phyloP scores from a whole-genome alignment of 2,888 invertebrate species.

The Trisateles emortualis region DNA sequence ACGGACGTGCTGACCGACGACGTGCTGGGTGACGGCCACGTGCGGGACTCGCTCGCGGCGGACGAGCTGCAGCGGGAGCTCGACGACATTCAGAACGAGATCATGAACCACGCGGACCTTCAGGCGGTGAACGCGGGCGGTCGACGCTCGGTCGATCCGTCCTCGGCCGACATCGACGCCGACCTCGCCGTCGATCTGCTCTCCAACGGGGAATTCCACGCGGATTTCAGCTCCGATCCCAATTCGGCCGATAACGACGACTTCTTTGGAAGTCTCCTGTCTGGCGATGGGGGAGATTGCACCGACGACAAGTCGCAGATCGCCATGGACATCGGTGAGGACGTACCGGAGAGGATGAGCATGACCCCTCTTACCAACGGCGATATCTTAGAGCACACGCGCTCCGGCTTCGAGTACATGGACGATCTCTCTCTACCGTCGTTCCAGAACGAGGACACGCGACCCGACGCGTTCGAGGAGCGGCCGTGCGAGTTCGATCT shows the following conservation, averaged over 20 bases:
- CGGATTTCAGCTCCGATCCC: conserved; percentile 72
- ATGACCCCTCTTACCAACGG: conserved; percentile 76
- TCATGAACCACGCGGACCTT: conserved; percentile 75
- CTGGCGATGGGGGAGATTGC: conserved; percentile 63
- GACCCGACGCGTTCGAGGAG: conserved; percentile 65
- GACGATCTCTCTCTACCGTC: conserved; percentile 79
- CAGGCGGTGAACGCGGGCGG: conserved; percentile 58
- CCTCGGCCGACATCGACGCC: conserved; percentile 64
- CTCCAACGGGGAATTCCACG: conserved; percentile 66
- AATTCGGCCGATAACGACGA: conserved; percentile 71
- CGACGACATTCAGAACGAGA: conserved; percentile 79
- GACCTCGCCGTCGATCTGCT: conserved; percentile 67
- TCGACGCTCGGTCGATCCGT: conserved; percentile 53
- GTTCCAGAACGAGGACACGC: conserved; percentile 74
- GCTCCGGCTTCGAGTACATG: conserved; percentile 78
- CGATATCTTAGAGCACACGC: conserved; percentile 74
- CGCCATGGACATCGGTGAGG: conserved; percentile 76
- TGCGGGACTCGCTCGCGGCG: conserved; percentile 71
- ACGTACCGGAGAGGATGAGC: conserved; percentile 70
- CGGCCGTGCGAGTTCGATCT: conserved; percentile 82
- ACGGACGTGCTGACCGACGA: conserved; percentile 71
- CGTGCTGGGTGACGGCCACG: conserved; percentile 65
- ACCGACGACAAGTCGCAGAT: conserved; percentile 61
- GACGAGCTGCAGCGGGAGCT: conserved; percentile 78
- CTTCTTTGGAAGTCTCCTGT: conserved; percentile 74